A percentile compares a stretch with the other conserved stretches of the same genome.
phyloP scores from a whole-genome alignment of 2,113 vertebrate species.

The Notarius lentiginosus region DNA sequence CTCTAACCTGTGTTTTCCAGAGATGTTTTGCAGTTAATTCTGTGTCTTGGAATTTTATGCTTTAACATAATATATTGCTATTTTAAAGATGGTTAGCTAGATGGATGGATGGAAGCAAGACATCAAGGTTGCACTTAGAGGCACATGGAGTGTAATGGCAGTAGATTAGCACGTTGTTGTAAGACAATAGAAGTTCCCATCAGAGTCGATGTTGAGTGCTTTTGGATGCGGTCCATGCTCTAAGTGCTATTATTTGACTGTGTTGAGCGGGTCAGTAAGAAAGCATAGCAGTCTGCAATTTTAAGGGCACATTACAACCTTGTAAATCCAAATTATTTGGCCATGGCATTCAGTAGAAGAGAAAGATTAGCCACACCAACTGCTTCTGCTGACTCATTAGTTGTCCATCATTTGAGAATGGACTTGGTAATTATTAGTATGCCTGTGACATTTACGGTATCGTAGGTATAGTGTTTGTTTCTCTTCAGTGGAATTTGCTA shows the following conservation, averaged over 20 bases:
- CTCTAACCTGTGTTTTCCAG: background rate
- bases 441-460: background rate
- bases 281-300: background rate
- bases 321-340: background rate
- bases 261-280: constrained; percentile 23
- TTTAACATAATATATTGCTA: background rate
- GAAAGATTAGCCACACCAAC: background rate
- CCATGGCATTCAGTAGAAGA: background rate
- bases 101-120: background rate
- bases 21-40: background rate
- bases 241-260: constrained; percentile 41
- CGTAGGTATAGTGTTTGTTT: constrained; percentile 18
- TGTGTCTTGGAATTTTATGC: background rate
- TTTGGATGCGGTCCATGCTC: constrained; percentile 40
- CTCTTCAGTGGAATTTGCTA: constrained; percentile 11
- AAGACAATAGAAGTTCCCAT: constrained; percentile 5
- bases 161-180: constrained; percentile 18
- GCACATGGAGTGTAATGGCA: constrained; percentile 7
- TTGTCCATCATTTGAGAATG: background rate
- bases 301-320: background rate
- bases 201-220: constrained; percentile 28
- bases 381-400: constrained; percentile 3
- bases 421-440: constrained; percentile 9
- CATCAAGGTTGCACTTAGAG: background rate
- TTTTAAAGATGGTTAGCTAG: background rate